Conservation (phyloP, 2,113 vertebrate genomes). For the Mobula hypostoma region DNA sequence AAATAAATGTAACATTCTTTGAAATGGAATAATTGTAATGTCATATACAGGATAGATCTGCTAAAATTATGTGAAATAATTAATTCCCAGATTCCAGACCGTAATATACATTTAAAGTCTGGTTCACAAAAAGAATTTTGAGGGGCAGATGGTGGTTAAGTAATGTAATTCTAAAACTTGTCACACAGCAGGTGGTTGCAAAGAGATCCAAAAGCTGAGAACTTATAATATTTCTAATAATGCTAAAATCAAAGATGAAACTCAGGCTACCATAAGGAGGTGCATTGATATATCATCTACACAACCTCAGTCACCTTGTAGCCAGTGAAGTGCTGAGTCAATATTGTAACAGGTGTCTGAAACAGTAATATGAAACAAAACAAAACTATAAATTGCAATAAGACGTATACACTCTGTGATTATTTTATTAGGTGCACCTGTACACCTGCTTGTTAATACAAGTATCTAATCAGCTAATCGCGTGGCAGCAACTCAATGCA, state of each 20-base stretch:
- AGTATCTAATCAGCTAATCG: too few species aligned
- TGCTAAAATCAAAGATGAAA: background rate
- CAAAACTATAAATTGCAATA: too few species aligned
- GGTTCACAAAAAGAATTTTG: background rate
- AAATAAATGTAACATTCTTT: background rate
- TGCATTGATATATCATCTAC: background rate
- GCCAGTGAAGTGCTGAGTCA: background rate
- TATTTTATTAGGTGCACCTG: too few species aligned
- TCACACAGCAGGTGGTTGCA: background rate
- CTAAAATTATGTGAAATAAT: background rate
- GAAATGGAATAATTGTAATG: background rate
- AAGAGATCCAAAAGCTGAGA: background rate
- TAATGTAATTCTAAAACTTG: constrained; percentile 6
- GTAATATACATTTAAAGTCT: background rate
- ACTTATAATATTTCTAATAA: background rate
- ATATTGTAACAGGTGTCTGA: background rate
- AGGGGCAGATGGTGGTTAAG: background rate
- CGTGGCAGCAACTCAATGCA: too few species aligned
- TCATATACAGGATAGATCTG: background rate
- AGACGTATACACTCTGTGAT: too few species aligned
- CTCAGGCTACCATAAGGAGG: background rate
- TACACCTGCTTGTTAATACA: too few species aligned
- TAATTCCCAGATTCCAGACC: background rate
- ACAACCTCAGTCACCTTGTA: background rate
- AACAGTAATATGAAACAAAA: background rate